A percentile compares a stretch with the other conserved stretches of the same genome.
Evolutionary conservation across 2,888 invertebrate species (phyloP).

Genomic region (Morpho deidamia): DNA sequence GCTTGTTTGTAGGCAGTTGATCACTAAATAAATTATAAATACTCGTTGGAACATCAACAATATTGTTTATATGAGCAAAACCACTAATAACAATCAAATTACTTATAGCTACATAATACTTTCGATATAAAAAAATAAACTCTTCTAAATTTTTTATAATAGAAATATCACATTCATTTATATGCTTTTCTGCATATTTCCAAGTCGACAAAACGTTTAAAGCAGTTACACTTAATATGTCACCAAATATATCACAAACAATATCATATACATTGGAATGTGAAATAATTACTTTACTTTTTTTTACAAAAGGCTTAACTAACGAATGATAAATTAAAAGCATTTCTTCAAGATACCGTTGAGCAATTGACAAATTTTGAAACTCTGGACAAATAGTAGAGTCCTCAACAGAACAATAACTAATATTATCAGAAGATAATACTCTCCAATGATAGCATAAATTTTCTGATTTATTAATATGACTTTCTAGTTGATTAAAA

Average conservation of each 20-base stretch:
- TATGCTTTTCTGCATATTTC: conserved; percentile 82
- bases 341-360: conserved; percentile 84
- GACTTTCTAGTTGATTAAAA: conserved; percentile 44
- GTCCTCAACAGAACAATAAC: conserved; percentile 66
- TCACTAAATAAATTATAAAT: conserved; percentile 77
- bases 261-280: conserved; percentile 81
- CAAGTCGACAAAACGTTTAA: conserved; percentile 83
- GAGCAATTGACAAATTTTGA: conserved; percentile 80
- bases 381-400: conserved; percentile 58
- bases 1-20: conserved; percentile 73
- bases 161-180: conserved; percentile 81
- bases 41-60: conserved; percentile 79
- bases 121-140: conserved; percentile 83
- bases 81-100: conserved; percentile 86
- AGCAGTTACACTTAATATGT: conserved; percentile 83
- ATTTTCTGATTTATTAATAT: conserved; percentile 55
- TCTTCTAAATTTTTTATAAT: conserved; percentile 85
- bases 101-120: conserved; percentile 84
- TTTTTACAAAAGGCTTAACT: conserved; percentile 82
- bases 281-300: conserved; percentile 71
- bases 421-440: conserved; percentile 66
- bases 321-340: conserved; percentile 80
- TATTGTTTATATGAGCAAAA: conserved; percentile 81
- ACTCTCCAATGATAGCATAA: conserved; percentile 71
- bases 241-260: conserved; percentile 82